phyloP scores from a whole-genome alignment of 2,113 vertebrate genomes.

The Aptenodytes patagonicus region DNA sequence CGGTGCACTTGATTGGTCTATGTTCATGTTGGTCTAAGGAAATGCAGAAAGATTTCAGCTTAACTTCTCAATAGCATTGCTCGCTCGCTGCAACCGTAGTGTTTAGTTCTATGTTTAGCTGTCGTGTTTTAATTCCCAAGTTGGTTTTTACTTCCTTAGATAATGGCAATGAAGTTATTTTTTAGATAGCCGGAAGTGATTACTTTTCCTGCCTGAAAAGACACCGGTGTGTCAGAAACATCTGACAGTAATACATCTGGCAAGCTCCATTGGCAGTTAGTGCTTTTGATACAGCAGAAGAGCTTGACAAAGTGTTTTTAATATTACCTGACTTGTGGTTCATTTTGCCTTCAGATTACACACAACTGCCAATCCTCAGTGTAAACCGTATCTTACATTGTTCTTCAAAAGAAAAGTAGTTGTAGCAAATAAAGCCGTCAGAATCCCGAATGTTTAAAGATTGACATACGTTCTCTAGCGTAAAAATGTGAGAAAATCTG shows the following conservation, averaged over 20 bases:
- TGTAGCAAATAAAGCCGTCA: not conserved
- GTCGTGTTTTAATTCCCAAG: not conserved
- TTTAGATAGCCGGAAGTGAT: not conserved
- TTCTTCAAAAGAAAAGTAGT: not conserved
- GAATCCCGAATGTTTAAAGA: not conserved
- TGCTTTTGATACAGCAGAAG: not conserved
- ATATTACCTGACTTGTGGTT: not conserved
- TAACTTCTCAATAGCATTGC: not conserved
- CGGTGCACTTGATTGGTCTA: fast-evolving
- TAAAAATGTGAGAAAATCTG: not conserved
- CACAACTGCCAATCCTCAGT: not conserved
- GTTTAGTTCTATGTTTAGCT: not conserved
- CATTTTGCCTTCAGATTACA: not conserved
- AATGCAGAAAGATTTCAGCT: not conserved
- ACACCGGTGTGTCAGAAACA: not conserved
- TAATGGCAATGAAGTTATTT: not conserved
- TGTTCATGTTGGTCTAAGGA: not conserved
- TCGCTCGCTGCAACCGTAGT: not conserved
- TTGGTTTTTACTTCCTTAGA: not conserved
- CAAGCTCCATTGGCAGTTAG: not conserved
- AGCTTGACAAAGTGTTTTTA: not conserved
- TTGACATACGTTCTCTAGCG: not conserved
- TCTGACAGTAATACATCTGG: too few relatives aligned
- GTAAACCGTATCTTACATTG: not conserved
- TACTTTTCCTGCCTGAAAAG: not conserved